A percentile compares a stretch with the other conserved stretches of the same genome.
Conservation (phyloP, 2,113 vertebrate species). For the Podarcis cretensis region DNA sequence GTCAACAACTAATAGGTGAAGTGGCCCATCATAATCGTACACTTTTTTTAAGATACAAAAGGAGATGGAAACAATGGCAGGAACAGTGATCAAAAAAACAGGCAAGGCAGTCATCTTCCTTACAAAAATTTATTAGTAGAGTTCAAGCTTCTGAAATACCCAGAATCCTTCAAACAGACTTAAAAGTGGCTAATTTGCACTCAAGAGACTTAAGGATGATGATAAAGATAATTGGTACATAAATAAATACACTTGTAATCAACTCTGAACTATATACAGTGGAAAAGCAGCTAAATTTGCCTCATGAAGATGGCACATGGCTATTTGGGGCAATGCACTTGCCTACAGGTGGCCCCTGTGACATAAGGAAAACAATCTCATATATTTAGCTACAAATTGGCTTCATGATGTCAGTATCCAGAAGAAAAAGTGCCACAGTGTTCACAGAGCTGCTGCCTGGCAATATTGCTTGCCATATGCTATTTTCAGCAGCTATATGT, state of each 20-base stretch:
- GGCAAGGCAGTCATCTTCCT: background rate
- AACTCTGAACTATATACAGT: background rate
- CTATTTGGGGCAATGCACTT: background rate
- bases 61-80: background rate
- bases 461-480: background rate
- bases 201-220: background rate
- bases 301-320: background rate
- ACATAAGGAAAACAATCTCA: background rate
- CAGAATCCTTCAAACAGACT: background rate
- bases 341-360: background rate
- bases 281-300: background rate
- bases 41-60: background rate
- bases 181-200: background rate
- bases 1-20: constrained; percentile 11
- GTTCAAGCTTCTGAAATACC: background rate
- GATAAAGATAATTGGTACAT: background rate
- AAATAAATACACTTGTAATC: background rate
- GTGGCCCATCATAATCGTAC: background rate
- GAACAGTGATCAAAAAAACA: background rate
- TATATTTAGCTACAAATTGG: background rate
- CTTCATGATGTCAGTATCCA: background rate
- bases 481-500: background rate
- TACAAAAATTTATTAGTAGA: background rate
- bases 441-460: background rate
- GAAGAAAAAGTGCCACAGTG: background rate